These are phyloP conservation scores for Coptodon rendalli DNA, from an alignment of 2,113 vertebrate species.

Conservation along the genomic window DNA sequence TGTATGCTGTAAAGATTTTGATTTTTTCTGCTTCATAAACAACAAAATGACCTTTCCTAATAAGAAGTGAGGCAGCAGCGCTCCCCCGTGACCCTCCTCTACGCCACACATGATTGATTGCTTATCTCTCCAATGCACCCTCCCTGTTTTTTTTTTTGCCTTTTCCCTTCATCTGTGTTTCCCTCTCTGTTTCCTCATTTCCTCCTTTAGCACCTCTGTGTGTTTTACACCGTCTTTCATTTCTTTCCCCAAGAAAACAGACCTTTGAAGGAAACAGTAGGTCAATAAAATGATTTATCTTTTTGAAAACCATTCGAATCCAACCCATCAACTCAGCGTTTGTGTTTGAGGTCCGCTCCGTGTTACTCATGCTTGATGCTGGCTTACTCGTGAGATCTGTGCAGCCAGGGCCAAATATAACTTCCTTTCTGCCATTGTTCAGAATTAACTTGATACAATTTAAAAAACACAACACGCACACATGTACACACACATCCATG, in stretches of 20 bases:
- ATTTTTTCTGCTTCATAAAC: constrained; percentile 15
- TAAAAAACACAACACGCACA: not conserved
- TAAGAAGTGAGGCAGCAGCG: constrained; percentile 6
- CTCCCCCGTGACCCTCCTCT: constrained; percentile 24
- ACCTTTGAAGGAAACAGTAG: not conserved
- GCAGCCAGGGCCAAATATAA: not conserved
- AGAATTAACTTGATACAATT: not conserved
- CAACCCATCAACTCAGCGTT: not conserved
- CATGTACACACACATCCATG: not conserved
- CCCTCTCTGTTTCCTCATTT: constrained; percentile 8
- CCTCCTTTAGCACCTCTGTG: not conserved
- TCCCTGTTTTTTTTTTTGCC: not conserved
- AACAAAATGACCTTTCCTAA: constrained; percentile 27
- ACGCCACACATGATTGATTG: constrained; percentile 43
- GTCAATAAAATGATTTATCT: not conserved
- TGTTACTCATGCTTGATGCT: not conserved
- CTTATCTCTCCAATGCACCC: constrained; percentile 12
- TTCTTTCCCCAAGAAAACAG: not conserved
- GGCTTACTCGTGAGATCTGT: not conserved
- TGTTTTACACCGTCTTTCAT: not conserved
- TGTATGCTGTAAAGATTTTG: not conserved
- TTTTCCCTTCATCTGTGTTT: constrained; percentile 12
- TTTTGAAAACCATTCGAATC: not conserved
- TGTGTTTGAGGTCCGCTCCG: not conserved
- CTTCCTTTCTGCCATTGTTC: not conserved